A percentile compares a stretch with the other conserved stretches of the same genome.
Conservation (phyloP, 2,797 vertebrate species). For the Sandelia bainsii region DNA sequence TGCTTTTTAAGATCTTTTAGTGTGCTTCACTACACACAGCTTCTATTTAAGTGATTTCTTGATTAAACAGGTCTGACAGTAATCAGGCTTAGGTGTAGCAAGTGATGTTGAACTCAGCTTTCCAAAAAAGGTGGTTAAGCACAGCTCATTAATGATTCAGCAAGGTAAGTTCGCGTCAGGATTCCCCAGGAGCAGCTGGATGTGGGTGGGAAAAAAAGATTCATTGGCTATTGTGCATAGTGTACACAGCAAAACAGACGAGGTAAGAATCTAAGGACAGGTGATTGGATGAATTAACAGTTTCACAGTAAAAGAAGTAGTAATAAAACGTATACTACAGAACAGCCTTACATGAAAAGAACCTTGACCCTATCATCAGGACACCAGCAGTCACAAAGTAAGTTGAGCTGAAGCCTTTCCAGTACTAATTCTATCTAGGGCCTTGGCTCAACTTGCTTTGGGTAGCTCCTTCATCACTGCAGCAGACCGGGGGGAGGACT, state of each 20-base stretch:
- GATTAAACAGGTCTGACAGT: too few species aligned
- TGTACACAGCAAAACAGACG: neutral
- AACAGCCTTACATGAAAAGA: constrained; percentile 67
- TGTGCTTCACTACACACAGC: too few species aligned
- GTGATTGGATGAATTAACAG: neutral
- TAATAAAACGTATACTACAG: neutral
- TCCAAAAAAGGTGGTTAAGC: too few species aligned
- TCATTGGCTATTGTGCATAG: neutral
- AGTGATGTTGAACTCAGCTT: too few species aligned
- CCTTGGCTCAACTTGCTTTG: constrained; percentile 89
- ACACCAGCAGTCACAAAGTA: constrained; percentile 93
- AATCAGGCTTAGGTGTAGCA: too few species aligned
- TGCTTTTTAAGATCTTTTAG: too few species aligned
- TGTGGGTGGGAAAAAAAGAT: constrained; percentile 16
- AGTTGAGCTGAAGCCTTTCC: constrained; percentile 95
- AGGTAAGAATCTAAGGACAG: neutral
- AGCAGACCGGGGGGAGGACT: constrained; percentile 98
- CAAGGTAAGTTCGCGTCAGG: constrained; percentile 29
- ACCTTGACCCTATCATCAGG: constrained; percentile 72
- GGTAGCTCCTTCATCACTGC: constrained; percentile 97
- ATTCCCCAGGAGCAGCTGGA: constrained; percentile 48
- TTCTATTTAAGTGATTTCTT: too few species aligned
- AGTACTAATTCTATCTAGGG: constrained; percentile 91
- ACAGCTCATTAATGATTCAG: neutral
- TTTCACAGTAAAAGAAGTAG: too few species aligned